Conservation (phyloP, 2,113 vertebrate genomes). For the Alouatta palliata region DNA sequence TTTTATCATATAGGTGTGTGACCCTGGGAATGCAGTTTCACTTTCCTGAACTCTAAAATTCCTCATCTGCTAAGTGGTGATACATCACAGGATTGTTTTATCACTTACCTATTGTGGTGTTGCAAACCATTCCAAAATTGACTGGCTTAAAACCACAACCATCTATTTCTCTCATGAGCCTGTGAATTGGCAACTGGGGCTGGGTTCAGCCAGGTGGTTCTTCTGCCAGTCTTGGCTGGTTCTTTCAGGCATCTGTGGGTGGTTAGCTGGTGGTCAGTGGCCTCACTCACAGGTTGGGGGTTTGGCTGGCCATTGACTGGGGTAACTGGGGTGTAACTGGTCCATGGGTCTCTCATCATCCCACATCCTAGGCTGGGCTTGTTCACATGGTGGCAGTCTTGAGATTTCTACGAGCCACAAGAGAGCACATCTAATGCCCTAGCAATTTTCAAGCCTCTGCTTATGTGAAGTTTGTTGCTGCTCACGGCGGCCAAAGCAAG, state of each 20-base stretch:
- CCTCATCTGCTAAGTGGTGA: not conserved
- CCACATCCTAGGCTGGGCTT: not conserved
- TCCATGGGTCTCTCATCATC: rapidly evolving
- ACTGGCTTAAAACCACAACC: not conserved
- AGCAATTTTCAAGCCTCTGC: not conserved
- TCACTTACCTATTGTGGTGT: not conserved
- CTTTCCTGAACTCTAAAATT: not conserved
- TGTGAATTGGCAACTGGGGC: not conserved
- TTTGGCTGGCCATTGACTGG: too few species aligned
- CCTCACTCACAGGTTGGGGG: not conserved
- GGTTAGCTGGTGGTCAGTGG: not conserved
- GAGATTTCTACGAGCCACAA: not conserved
- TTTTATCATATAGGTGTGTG: too few species aligned
- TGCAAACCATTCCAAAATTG: too few species aligned
- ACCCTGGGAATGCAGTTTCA: not conserved
- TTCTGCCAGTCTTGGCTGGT: not conserved
- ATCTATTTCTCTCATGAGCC: not conserved
- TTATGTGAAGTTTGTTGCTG: too few species aligned
- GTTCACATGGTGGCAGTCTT: rapidly evolving
- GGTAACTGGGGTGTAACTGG: too few species aligned
- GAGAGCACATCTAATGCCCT: not conserved
- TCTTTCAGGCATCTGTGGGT: not conserved
- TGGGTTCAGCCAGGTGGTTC: not conserved
- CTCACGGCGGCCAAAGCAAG: not conserved
- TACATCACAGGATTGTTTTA: not conserved